Evolutionary conservation across 2,888 invertebrate genomes (phyloP), one percentile per base, ranked within the genome.

Genomic region (Chrysotoxum bicinctum): DNA sequence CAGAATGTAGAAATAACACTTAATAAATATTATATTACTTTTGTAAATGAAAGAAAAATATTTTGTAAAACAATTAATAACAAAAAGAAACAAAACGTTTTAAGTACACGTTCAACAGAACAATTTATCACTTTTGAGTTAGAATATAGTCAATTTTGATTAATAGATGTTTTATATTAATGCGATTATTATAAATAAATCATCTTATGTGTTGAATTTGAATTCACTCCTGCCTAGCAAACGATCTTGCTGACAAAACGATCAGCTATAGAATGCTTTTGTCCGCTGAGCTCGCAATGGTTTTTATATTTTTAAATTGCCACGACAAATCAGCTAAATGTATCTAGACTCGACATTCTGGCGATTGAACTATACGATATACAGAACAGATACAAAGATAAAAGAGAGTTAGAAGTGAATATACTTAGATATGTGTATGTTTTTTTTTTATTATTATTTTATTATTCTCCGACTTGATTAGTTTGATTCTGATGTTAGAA

Each of bases 191-290:
- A 66, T 35, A 35, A 66, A 66, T 50, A 50, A 66, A 35, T 48
- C 66, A 66, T 66, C 19, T 66, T 62, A n/a, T 43, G 12, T n/a
- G 26, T 32, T 21, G 3, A 32, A 30, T n/a, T n/a, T 5, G 23
- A 48, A 48, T 48, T 48, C 6, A 32, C 35, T 32, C 48, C 32
- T 62, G 19, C 37, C 50, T 43, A 58, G 64, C 30, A 64, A 40
- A 5, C n/a, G 32, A 73, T 73, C 77, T 62, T 50, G 35, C 73
- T 45, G 72, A 64, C 69, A 81, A 58, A 72, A 73, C 72, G 62
- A 77, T 35, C 69, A 73, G 78, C 74, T 62, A 81, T 12, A 81
- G 69, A 85, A 81, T 85, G 73, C 62, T 81, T 73, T 72, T 69
- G 76, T 72, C 74, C 74, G 56, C 35, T 50, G 26, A 62, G 37